These are phyloP conservation scores for Pelobates cultripes DNA, from an alignment of 2,797 vertebrate genomes.

Conservation along the genomic window DNA sequence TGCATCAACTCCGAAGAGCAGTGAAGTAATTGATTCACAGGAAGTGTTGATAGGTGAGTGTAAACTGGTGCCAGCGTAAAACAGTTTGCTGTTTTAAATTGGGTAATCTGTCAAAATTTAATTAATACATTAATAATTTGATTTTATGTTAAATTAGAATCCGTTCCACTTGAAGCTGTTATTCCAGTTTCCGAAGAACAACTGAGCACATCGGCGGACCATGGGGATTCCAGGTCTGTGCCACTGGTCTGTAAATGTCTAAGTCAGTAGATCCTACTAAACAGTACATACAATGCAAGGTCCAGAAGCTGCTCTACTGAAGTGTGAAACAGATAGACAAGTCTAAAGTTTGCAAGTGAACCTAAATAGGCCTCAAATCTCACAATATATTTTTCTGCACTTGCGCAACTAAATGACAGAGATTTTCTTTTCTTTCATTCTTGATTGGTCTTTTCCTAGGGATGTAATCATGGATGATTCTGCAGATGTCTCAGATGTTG, in stretches of 20 bases:
- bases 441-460: not conserved
- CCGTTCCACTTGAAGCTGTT: not conserved
- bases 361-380: too few relatives aligned
- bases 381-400: too few relatives aligned
- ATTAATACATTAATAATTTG: too few relatives aligned
- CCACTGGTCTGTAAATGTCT: too few relatives aligned
- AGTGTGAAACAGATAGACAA: too few relatives aligned
- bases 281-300: too few relatives aligned
- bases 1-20: not conserved
- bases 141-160: not conserved
- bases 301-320: too few relatives aligned
- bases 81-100: not conserved
- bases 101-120: too few relatives aligned
- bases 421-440: not conserved
- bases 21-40: slow-evolving; percentile 7
- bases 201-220: too few relatives aligned
- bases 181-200: not conserved
- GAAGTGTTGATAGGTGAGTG: slow-evolving; percentile 5
- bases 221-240: not conserved
- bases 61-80: not conserved
- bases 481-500: not conserved
- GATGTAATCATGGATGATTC: not conserved
- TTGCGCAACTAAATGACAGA: too few relatives aligned
- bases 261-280: too few relatives aligned
- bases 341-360: too few relatives aligned